A percentile compares a stretch with the other conserved stretches of the same genome.
phyloP scores from a whole-genome alignment of 1,140 invertebrate species.

The Charaxes varanes region DNA sequence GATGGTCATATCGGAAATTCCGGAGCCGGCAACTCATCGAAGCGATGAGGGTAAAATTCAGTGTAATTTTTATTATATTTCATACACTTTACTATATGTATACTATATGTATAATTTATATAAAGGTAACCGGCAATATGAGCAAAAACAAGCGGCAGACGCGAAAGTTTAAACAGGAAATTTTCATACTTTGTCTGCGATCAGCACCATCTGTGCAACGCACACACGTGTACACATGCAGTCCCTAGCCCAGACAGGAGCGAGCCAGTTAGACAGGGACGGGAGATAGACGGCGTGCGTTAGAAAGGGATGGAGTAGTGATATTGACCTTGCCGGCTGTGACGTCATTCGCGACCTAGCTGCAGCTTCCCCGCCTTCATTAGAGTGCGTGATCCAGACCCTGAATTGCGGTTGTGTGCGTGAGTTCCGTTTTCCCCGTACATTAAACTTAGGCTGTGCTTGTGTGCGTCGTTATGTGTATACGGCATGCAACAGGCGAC shows the following conservation, averaged over 20 bases:
- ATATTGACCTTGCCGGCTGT: constrained; percentile 64
- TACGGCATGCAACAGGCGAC: constrained; percentile 42
- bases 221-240: constrained; percentile 36
- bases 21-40: too few species aligned
- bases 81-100: too few species aligned
- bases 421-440: constrained; percentile 20
- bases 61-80: too few species aligned
- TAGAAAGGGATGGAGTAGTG: constrained; percentile 31
- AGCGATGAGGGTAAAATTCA: too few species aligned
- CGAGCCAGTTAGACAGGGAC: constrained; percentile 41
- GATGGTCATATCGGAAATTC: too few species aligned
- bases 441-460: constrained; percentile 15
- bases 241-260: constrained; percentile 45
- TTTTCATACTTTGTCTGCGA: constrained; percentile 7
- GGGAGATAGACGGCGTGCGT: constrained; percentile 9
- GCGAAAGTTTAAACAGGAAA: constrained; percentile 17
- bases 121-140: too few species aligned
- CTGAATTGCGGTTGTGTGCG: constrained; percentile 47
- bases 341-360: constrained; percentile 69
- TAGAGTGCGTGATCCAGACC: constrained; percentile 67
- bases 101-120: too few species aligned
- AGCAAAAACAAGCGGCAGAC: too few species aligned
- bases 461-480: constrained; percentile 12
- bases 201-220: constrained; percentile 9
- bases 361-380: constrained; percentile 42